A percentile compares a stretch with the other conserved stretches of the same genome.
phyloP scores from a whole-genome alignment of 2,113 vertebrate species.

The Alligator sinensis region DNA sequence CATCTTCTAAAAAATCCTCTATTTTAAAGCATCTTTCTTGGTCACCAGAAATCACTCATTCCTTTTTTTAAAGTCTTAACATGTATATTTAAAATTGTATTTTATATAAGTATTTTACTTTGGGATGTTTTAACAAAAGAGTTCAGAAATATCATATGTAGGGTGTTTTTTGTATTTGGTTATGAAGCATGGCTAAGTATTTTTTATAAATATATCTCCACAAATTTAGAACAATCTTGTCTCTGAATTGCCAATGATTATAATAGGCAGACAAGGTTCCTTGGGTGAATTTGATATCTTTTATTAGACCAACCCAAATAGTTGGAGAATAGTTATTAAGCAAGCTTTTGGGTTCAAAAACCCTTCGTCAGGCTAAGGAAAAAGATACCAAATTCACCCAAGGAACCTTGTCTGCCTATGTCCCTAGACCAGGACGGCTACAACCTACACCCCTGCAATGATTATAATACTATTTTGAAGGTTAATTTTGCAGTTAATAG shows the following conservation, averaged over 20 bases:
- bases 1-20: background rate
- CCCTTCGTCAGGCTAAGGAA: no score
- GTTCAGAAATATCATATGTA: background rate
- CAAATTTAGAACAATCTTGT: background rate
- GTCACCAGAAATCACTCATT: background rate
- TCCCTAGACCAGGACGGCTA: no score
- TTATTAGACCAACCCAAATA: no score
- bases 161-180: background rate
- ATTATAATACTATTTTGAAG: background rate
- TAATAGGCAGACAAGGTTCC: background rate
- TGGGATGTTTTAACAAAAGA: background rate
- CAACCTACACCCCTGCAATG: background rate
- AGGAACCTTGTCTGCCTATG: no score
- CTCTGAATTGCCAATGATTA: background rate
- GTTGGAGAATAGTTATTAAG: no score
- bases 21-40: background rate
- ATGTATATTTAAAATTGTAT: background rate
- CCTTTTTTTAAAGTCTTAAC: background rate
- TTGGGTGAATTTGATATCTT: no score
- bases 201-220: background rate
- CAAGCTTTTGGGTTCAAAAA: no score
- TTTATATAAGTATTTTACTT: background rate
- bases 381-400: no score
- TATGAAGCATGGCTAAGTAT: background rate
- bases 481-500: background rate